These are phyloP conservation scores for Lytechinus variegatus DNA, from an alignment of 35 echinoderm and acorn worm species.

Conservation along the genomic window DNA sequence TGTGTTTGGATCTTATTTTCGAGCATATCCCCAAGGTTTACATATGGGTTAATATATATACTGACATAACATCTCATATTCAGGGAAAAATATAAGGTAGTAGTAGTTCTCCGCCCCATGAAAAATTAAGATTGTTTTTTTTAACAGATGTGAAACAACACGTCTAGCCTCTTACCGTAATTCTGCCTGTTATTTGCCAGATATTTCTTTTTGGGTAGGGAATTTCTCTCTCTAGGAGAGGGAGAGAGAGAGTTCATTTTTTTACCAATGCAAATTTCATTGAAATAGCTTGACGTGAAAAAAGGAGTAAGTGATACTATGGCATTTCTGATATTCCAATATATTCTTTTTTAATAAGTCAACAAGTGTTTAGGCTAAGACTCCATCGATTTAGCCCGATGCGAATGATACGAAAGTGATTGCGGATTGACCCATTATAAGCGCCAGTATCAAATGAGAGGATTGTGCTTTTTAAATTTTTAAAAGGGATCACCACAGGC, in stretches of 20 bases:
- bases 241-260: too few relatives aligned
- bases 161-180: too few relatives aligned
- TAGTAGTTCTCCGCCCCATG: too few relatives aligned
- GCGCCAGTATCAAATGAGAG: background rate
- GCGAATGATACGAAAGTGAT: background rate
- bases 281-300: background rate
- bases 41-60: background rate
- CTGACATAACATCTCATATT: background rate
- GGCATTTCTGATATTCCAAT: background rate
- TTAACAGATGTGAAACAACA: too few relatives aligned
- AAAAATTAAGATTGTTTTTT: too few relatives aligned
- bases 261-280: background rate
- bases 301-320: background rate
- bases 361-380: background rate
- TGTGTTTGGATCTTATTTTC: slow-evolving; percentile 9
- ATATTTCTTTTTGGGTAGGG: too few relatives aligned
- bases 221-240: too few relatives aligned
- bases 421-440: slow-evolving; percentile 3
- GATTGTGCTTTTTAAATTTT: slow-evolving; percentile 22
- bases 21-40: background rate
- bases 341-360: background rate
- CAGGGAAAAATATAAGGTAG: too few relatives aligned
- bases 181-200: too few relatives aligned
- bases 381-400: background rate
- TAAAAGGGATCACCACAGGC: slow-evolving; percentile 16